Evolutionary conservation across 2,797 vertebrate species (phyloP), one percentile per base, ranked within the genome.

Genomic region (Siniperca scherzeri): DNA sequence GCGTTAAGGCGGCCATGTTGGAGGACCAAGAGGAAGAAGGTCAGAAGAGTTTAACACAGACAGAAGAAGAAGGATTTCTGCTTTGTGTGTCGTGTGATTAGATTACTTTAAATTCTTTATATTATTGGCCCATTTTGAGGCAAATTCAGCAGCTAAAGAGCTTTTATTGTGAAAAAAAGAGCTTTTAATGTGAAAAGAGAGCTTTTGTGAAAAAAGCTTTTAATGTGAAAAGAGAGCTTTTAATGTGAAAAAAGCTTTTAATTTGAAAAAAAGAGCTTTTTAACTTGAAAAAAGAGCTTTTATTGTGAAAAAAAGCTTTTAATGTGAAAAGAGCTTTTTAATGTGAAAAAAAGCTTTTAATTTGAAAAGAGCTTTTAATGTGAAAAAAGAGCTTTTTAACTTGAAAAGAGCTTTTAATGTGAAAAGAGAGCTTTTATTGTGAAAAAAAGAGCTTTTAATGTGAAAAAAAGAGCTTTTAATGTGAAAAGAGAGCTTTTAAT

Each of bases 1-100:
- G 92, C 5, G 71, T 94, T 3, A 82, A 80, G 46, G 81, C 79
- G 8, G 87, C 65, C 48, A 0, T 19, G 59, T 79, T 21, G 86
- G 89, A 90, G 0, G 76, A 89, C 3, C 27, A 10, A 19, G 80
- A 89, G n/a, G 84, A 82, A 1, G 81, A 91, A 60, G 91, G 92
- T 93, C 11, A 68, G 87, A 3, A 2, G 12, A 13, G 36, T 27
- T 19, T 7, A 62, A 8, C 38, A 44, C 22, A 46, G n/a, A n/a
- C 0, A n/a, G 22, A 56, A 25, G 53, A 50, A 48, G 17, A 48
- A 48, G 17, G 46, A 12, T 55, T 55, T 55, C 7, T 50, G 48
- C 21, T 19, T 50, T 7, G 5, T 6, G 48, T 50, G 48, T 22
- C 10, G 8, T 53, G 9, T 53, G 50, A n/a, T 53, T 53, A 10